A percentile compares a stretch with the other conserved stretches of the same genome.
Conservation (phyloP, 2,888 invertebrate genomes). For the Conops quadrifasciatus region DNA sequence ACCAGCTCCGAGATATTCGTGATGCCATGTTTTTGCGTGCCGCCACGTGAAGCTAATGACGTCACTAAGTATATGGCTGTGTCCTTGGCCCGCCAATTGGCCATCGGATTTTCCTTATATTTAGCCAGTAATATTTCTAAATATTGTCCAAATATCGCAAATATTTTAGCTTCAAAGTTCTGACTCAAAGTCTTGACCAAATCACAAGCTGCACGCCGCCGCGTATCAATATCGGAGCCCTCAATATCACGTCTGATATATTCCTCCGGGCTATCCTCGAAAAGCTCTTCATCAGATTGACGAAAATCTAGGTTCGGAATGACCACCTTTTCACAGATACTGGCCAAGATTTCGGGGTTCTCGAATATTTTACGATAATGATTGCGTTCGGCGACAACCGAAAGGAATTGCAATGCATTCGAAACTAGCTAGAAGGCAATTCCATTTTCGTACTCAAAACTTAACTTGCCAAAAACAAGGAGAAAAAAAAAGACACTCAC, state of each 20-base stretch:
- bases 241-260: conserved; percentile 96
- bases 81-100: conserved; percentile 94
- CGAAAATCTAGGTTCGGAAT: conserved; percentile 98
- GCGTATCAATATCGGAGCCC: conserved; percentile 96
- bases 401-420: conserved; percentile 93
- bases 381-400: conserved; percentile 90
- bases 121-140: conserved; percentile 72
- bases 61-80: conserved; percentile 96
- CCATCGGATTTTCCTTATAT: conserved; percentile 77
- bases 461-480: too few species aligned
- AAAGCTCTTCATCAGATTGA: conserved; percentile 93
- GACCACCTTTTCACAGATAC: conserved; percentile 97
- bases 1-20: conserved; percentile 91
- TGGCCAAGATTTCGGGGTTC: conserved; percentile 83
- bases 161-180: conserved; percentile 87
- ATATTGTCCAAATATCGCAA: conserved; percentile 87
- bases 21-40: conserved; percentile 89
- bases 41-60: conserved; percentile 88
- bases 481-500: conserved; percentile 67
- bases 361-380: conserved; percentile 90
- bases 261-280: conserved; percentile 98
- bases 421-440: conserved; percentile 80
- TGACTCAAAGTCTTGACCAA: conserved; percentile 90
- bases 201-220: conserved; percentile 96
- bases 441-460: neutral